Evolutionary conservation across 2,113 vertebrate genomes (phyloP), one percentile per base, ranked within the genome.

Genomic region (Ornithorhynchus anatinus): DNA sequence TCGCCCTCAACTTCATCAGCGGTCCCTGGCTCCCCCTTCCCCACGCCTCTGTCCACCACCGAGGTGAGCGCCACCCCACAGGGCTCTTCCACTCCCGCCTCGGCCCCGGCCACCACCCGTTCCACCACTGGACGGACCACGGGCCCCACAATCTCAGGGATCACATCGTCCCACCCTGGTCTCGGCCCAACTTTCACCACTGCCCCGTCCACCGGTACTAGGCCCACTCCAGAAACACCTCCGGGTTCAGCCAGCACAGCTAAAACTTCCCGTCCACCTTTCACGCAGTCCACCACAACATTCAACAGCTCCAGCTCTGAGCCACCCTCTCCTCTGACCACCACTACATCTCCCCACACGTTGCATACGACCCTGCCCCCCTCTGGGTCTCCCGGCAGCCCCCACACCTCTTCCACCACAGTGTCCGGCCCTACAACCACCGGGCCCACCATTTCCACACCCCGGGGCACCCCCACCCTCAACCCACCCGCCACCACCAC

Each of bases 301-400:
- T n/a, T n/a, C n/a, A n/a, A n/a, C n/a, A n/a, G n/a, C n/a, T n/a
- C n/a, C n/a, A n/a, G n/a, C n/a, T n/a, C n/a, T n/a, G n/a, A n/a
- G n/a, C n/a, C n/a, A n/a, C n/a, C n/a, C n/a, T n/a, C n/a, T n/a
- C n/a, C n/a, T n/a, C n/a, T n/a, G n/a, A n/a, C n/a, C 1, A 77
- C 43, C 0, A 61, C 80, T 9, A 0, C 14, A 23, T 54, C 43
- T 32, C 5, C 31, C 8, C 17, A 17, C 0, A 7, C 1, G 0
- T 0, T 4, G 1, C 1, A 43, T 6, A 0, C 32, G 0, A 0
- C 19, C 13, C 47, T 9, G 15, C 75, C 19, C 7, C 82, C 82
- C 3, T 9, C n/a, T 1, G 72, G 0, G 25, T 4, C 1, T 51
- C 54, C 0, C 22, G 56, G 0, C 13, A 9, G 0, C 0, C 25